Conservation (phyloP, 2,888 invertebrate genomes). For the Rhingia campestris region DNA sequence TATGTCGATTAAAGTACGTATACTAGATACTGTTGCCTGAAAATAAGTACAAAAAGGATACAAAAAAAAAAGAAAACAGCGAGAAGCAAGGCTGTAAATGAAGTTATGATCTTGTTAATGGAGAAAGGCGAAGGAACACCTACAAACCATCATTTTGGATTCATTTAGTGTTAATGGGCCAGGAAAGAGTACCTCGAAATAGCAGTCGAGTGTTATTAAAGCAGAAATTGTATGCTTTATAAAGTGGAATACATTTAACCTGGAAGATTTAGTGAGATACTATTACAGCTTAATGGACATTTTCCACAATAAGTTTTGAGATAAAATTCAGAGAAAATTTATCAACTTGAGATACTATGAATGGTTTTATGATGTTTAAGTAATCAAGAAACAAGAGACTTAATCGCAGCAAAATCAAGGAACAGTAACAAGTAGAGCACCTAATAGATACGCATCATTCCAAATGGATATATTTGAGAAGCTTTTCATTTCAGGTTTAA, state of each 20-base stretch:
- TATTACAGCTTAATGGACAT: background rate
- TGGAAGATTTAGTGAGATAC: background rate
- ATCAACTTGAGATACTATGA: too few relatives aligned
- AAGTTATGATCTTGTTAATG: slow-evolving; percentile 67
- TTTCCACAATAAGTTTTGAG: background rate
- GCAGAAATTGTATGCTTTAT: slow-evolving; percentile 14
- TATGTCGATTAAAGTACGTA: slow-evolving; percentile 53
- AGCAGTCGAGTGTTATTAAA: slow-evolving; percentile 17
- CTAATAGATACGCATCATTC: too few relatives aligned
- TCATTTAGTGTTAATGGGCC: slow-evolving; percentile 49
- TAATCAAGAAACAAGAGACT: too few relatives aligned
- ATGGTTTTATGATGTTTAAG: too few relatives aligned
- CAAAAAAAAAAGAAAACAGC: slow-evolving; percentile 33
- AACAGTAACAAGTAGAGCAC: too few relatives aligned
- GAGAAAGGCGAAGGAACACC: slow-evolving; percentile 14
- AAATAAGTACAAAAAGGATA: background rate
- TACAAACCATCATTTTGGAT: background rate
- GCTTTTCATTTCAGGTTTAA: too few relatives aligned
- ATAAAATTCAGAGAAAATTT: too few relatives aligned
- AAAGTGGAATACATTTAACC: background rate
- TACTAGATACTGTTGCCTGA: background rate
- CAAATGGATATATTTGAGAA: too few relatives aligned
- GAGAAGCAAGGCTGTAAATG: slow-evolving; percentile 54
- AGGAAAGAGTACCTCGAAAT: slow-evolving; percentile 20
- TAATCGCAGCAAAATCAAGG: too few relatives aligned